Evolutionary conservation across 2,113 vertebrate genomes (phyloP).

Genomic region (Leptodactylus fuscus): DNA sequence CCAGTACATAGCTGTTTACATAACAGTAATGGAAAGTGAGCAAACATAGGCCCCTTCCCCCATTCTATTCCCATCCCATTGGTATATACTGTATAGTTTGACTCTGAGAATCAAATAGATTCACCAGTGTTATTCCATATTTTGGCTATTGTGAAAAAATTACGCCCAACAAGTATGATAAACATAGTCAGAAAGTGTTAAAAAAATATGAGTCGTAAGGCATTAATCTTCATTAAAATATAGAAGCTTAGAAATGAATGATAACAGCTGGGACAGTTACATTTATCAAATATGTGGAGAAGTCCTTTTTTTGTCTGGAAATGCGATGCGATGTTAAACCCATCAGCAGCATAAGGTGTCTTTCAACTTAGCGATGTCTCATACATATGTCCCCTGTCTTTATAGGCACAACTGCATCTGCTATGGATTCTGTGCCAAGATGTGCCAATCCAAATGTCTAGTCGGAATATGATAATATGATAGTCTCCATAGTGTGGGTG

Average conservation of each 20-base stretch:
- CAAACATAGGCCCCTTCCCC: too few species aligned
- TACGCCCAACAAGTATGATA: not conserved
- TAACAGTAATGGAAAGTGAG: too few species aligned
- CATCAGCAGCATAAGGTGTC: slow-evolving; percentile 40
- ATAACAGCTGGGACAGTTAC: slow-evolving; percentile 18
- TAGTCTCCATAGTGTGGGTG: not conserved
- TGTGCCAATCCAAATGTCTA: not conserved
- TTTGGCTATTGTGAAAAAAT: too few species aligned
- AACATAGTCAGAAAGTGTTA: not conserved
- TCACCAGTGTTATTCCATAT: not conserved
- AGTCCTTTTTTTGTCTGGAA: slow-evolving; percentile 6
- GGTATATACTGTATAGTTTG: too few species aligned
- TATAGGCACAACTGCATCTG: slow-evolving; percentile 45
- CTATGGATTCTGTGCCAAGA: slow-evolving; percentile 15
- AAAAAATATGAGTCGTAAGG: not conserved
- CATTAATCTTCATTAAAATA: not conserved
- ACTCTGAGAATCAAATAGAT: too few species aligned
- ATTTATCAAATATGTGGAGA: slow-evolving; percentile 31
- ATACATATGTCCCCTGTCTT: slow-evolving; percentile 44
- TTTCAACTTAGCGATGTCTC: slow-evolving; percentile 37
- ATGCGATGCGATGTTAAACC: slow-evolving; percentile 35
- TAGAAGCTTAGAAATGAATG: not conserved
- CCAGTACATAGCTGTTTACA: too few species aligned
- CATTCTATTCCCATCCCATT: too few species aligned
- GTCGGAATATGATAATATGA: slow-evolving; percentile 16